Conservation (phyloP, 2,113 vertebrate genomes). For the Leucoraja erinaceus region DNA sequence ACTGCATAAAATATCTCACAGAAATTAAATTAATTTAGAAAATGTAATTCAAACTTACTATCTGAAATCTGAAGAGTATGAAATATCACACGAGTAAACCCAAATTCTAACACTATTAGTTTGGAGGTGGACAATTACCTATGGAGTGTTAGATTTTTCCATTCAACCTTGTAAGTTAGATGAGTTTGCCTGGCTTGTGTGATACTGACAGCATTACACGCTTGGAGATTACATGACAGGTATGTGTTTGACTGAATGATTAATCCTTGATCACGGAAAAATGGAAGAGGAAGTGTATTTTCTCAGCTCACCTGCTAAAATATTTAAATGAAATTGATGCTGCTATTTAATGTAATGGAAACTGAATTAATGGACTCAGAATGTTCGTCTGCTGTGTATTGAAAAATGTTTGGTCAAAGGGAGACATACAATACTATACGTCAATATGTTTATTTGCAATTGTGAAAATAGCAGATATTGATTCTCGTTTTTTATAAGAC, state of each 20-base stretch:
- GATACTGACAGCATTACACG: neutral
- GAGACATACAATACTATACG: neutral
- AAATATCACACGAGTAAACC: neutral
- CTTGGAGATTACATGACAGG: neutral
- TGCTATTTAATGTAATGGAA: neutral
- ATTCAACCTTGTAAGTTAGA: neutral
- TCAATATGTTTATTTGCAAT: neutral
- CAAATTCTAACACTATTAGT: neutral
- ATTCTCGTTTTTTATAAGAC: neutral
- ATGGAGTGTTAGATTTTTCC: neutral
- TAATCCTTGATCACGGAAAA: neutral
- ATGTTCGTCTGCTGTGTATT: neutral
- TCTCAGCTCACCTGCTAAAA: neutral
- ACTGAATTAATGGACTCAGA: neutral
- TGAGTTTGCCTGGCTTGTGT: neutral
- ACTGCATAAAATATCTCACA: neutral
- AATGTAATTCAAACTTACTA: neutral
- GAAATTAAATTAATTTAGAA: too few relatives aligned
- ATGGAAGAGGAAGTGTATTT: neutral
- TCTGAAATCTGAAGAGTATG: neutral
- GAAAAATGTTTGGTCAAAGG: neutral
- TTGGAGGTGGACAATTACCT: neutral
- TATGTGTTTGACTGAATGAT: conserved; percentile 14
- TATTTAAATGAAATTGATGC: conserved; percentile 9
- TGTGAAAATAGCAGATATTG: neutral